phyloP scores from a whole-genome alignment of 2,888 invertebrate species.

The Mongoloraphidia duomilia region DNA sequence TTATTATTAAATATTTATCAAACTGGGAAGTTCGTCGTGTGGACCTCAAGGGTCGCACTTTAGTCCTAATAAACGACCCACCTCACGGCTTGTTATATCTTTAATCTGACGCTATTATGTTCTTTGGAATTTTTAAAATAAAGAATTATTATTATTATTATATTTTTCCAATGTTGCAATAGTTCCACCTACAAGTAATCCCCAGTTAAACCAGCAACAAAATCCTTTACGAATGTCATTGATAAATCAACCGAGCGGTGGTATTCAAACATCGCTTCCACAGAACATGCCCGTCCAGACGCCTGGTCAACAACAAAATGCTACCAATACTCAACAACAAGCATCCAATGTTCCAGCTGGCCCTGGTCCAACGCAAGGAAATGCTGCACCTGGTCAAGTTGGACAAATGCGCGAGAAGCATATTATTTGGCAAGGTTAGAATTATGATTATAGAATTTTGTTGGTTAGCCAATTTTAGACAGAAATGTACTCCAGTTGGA shows the following conservation, averaged over 20 bases:
- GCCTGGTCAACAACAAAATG: background rate
- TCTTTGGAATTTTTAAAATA: no score
- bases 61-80: no score
- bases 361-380: constrained; percentile 12
- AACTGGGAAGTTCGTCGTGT: no score
- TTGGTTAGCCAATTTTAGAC: no score
- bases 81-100: no score
- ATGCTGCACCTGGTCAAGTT: constrained; percentile 26
- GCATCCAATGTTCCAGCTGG: constrained; percentile 17
- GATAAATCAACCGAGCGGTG: constrained; percentile 18
- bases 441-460: no score
- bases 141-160: no score
- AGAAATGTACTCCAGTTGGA: no score
- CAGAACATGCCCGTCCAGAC: constrained; percentile 10
- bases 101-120: no score
- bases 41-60: no score
- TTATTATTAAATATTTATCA: no score
- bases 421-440: constrained; percentile 32
- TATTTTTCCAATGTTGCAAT: constrained; percentile 21
- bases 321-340: background rate
- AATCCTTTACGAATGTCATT: constrained; percentile 1
- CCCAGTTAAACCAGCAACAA: constrained; percentile 21
- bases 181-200: constrained; percentile 28
- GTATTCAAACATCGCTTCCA: constrained; percentile 24
- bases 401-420: constrained; percentile 35